These are phyloP conservation scores for Synanthedon andrenaeformis DNA, from an alignment of 2,888 invertebrate genomes.

Conservation along the genomic window DNA sequence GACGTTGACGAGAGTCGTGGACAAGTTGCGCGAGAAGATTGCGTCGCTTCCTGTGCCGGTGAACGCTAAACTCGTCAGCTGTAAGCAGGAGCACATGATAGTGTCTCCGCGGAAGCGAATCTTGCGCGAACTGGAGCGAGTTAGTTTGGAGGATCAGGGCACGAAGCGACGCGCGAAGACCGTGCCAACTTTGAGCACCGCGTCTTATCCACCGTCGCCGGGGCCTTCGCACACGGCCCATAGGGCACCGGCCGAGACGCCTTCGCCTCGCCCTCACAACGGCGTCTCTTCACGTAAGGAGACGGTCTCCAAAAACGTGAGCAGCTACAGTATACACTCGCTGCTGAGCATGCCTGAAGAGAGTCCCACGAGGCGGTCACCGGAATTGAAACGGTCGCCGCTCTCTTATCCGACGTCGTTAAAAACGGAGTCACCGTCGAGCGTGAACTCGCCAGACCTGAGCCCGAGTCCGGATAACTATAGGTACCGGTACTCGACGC, in stretches of 20 bases:
- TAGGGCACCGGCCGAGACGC: constrained; percentile 23
- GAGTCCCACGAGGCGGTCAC: constrained; percentile 48
- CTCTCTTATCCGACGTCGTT: constrained; percentile 30
- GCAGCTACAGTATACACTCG: constrained; percentile 89
- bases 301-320: constrained; percentile 60
- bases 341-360: constrained; percentile 77
- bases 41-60: constrained; percentile 47
- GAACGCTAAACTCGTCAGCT: constrained; percentile 54
- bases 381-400: constrained; percentile 31
- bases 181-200: constrained; percentile 50
- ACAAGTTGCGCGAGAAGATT: constrained; percentile 47
- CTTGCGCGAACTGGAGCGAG: constrained; percentile 83
- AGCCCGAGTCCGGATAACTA: constrained; percentile 56
- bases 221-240: constrained; percentile 36
- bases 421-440: constrained; percentile 51
- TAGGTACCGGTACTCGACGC: constrained; percentile 46
- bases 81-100: constrained; percentile 67
- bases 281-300: constrained; percentile 35
- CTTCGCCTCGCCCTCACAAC: constrained; percentile 25
- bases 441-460: constrained; percentile 50
- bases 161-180: constrained; percentile 71
- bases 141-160: constrained; percentile 77
- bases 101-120: constrained; percentile 88
- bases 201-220: constrained; percentile 20
- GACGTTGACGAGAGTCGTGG: constrained; percentile 40